Evolutionary conservation across 2,797 vertebrate species (phyloP).

Genomic region (Anniella stebbinsi): DNA sequence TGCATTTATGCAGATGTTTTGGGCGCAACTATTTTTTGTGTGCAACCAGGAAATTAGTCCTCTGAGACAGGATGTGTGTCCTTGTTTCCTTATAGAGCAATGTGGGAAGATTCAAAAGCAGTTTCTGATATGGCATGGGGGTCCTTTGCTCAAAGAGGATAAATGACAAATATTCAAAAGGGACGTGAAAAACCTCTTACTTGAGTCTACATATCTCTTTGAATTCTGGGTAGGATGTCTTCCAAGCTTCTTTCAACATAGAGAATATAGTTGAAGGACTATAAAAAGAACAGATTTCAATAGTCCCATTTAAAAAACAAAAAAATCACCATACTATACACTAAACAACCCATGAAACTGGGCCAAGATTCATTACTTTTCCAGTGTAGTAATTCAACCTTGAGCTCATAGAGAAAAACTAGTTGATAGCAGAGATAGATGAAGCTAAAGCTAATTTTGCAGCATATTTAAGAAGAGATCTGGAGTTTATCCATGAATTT

Average conservation of each 20-base stretch:
- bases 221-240: not conserved
- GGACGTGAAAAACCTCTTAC: not conserved
- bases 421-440: constrained; percentile 39
- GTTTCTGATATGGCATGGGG: not conserved
- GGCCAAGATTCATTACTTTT: constrained; percentile 4
- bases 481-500: constrained; percentile 40
- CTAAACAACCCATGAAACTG: not conserved
- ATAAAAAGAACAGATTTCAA: not conserved
- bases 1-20: not conserved
- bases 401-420: constrained; percentile 22
- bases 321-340: not conserved
- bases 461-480: constrained; percentile 48
- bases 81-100: not conserved
- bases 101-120: not conserved
- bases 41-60: not conserved
- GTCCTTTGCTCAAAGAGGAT: not conserved
- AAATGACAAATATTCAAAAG: not conserved
- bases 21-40: not conserved
- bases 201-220: not conserved
- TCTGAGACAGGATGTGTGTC: not conserved
- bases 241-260: not conserved
- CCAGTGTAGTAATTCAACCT: constrained; percentile 38
- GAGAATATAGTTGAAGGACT: constrained; percentile 11
- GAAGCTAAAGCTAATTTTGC: constrained; percentile 50
- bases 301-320: constrained; percentile 2